Percentiles rank a stretch among this genome's conserved stretches.
phyloP scores from a whole-genome alignment of 2,113 vertebrate species.

The Atherinomorus stipes region DNA sequence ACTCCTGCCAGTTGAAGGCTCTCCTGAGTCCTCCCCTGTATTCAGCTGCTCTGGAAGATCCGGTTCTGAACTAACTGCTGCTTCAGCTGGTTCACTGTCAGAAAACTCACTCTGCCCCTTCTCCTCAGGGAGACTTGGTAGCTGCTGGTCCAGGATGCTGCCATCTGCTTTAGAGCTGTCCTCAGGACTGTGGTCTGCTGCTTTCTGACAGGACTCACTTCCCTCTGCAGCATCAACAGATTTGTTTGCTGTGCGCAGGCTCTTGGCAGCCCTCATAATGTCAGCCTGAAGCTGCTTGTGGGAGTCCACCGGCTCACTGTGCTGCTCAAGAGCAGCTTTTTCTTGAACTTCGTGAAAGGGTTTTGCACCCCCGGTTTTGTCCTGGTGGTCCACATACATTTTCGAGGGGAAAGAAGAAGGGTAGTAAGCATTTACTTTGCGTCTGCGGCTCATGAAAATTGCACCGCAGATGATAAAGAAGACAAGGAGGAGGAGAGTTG shows the following conservation, averaged over 20 bases:
- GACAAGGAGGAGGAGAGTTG: conserved; percentile 83
- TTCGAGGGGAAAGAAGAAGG: conserved; percentile 91
- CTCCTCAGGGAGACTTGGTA: conserved; percentile 37
- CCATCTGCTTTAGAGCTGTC: conserved; percentile 25
- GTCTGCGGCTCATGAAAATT: conserved; percentile 84
- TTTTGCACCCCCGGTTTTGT: conserved; percentile 84
- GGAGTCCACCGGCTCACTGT: conserved; percentile 79
- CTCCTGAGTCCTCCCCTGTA: conserved; percentile 38
- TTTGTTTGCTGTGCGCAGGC: conserved; percentile 86
- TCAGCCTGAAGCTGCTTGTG: conserved; percentile 89
- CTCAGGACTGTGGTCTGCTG: conserved; percentile 39
- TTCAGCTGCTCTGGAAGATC: conserved; percentile 33
- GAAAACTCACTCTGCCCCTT: conserved; percentile 32
- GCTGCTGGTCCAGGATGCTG: conserved; percentile 56
- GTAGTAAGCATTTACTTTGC: conserved; percentile 91
- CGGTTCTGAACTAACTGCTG: conserved; percentile 20
- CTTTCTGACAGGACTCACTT: conserved; percentile 28
- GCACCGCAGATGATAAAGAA: conserved; percentile 87
- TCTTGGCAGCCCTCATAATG: conserved; percentile 89
- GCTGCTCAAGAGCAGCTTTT: conserved; percentile 50
- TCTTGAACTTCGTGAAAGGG: conserved; percentile 88
- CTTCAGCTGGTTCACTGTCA: conserved; percentile 27
- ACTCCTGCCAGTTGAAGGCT: conserved; percentile 35
- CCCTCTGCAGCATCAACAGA: conserved; percentile 12
- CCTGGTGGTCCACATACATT: conserved; percentile 92